Base-by-base conservation (phyloP, 2,113 vertebrate species). In the Tyrannus savana region DNA sequence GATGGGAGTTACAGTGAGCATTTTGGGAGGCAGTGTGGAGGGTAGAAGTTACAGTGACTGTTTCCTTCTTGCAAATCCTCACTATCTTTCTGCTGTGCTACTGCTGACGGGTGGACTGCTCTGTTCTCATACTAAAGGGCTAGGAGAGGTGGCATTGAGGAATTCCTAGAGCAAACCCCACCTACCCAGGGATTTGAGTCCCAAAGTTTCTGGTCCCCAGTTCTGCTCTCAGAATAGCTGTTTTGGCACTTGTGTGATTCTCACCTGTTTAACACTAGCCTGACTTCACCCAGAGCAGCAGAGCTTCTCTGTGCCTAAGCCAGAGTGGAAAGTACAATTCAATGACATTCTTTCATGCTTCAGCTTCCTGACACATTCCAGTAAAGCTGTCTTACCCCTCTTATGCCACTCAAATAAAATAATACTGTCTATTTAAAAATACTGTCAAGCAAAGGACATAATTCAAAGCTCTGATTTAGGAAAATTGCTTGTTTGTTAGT, bases 401-500 rank as follows among this genome's bases (percentile, higher is more conserved):
- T 86, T 41, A 56, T 74, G 46, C 41, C 49, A 37, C 4, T 19
- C 60, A 84, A 90, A 96, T 77, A 80, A 63, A 90, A 91, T 52
- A 92, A 86, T 91, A 63, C 62, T 73, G 64, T 95, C 89, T 97
- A 82, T 90, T 94, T 93, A 21, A 93, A 95, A 96, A 83, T 88
- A 52, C 74, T 22, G 27, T 86, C 42, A 58, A 66, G 69, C 55
- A 91, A 92, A 90, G 47, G 66, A 84, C 41, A 59, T 89, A 44
- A 91, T 87, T 82, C 68, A 91, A 90, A 71, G 42, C 84, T 95
- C 72, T 91, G 80, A 87, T 93, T 95, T 95, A 93, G 89, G 90
- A 96, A 95, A 97, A 93, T 67, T 81, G 59, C 56, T 84, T 96
- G 74, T 96, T 97, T 96, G 82, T 87, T 89, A 87, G 94, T 90